Base-by-base conservation (phyloP, 2,888 invertebrate genomes). In the Campoletis raptor region DNA sequence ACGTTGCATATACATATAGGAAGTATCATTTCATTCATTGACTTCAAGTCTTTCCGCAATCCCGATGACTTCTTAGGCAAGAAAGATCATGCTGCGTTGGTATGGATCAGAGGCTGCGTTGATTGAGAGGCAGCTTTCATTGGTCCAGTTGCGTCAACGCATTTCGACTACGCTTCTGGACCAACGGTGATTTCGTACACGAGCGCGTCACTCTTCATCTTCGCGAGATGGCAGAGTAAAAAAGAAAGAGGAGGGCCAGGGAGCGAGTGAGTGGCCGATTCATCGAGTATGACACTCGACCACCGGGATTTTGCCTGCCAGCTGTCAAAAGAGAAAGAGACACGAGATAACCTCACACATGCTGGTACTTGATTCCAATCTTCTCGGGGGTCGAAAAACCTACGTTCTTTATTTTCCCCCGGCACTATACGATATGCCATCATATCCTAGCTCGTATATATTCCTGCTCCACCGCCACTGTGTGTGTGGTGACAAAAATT, bases 181-280 rank as follows among this genome's bases (percentile, higher is more conserved):
- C 40, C 30, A 42, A 42, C 72, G 40, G 70, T 77, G 86, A 86
- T 86, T 80, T 86, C 83, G 78, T 86, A 78, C 77, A 69, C 74
- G 81, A 74, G 67, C 83, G 86, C 73, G 86, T 86, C 86, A 86
- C 86, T 86, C 86, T 86, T 86, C 83, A 86, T 86, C 86, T 86
- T 83, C 67, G 67, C 54, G 66, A 48, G 74, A 79, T 69, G 64
- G 21, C 52, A 72, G 36, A 24, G 54, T 24, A 66, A 54, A 54
- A 73, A 40, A 57, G 54, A 72, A 67, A 79, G 70, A 36, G 80
- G 72, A 70, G 15, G 52, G 69, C 64, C 48, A 48, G 21, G 69
- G 21, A 74, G 52, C 37, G 57, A 42, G 76, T 40, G 72, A 73
- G 67, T 24, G 67, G 67, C 73, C 83, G 80, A 83, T 83, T 80